Base-by-base conservation (phyloP, 1,140 invertebrate species). In the Hermetia illucens region DNA sequence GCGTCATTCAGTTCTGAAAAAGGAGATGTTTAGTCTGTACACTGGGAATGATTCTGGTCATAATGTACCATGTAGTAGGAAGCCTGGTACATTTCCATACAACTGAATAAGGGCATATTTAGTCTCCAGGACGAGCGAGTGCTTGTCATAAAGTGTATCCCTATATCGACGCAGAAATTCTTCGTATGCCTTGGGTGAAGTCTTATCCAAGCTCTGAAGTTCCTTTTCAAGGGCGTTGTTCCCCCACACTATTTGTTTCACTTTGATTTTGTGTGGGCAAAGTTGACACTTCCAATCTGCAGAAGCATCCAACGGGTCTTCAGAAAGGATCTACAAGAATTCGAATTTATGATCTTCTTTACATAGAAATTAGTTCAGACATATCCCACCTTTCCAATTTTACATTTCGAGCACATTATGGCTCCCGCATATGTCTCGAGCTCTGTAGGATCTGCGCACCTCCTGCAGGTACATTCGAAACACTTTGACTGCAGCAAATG, bases 81-180 rank as follows among this genome's bases (percentile, higher is more conserved):
- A 74, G 32, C 69, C 69, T 39, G 66, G 59, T 12, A 65, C 57
- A 52, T 67, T 72, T 18, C 72, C 75, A 55, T 79, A 78, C 41
- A 79, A 61, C 50, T 79, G 74, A 16, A 68, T 62, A 15, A 80
- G 56, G 1, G 72, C 69, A 43, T 77, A 68, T 53, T 80, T 80
- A 3, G 74, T 68, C 49, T 76, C 68, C n/a, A 77, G 55, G 2
- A 75, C 54, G 42, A 77, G 68, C 45, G 69, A 72, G 44, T 81
- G 79, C 21, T 63, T 71, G 8, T 71, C 66, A 55, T 77, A 75
- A 20, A 81, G 50, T 5, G 69, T 52, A 21, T 64, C 53, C 25
- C 61, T 64, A 42, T 74, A 71, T 39, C 71, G 74, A 13, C 65
- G 52, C 12, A 82, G 59, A 42, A 80, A 77, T 2, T 69, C 63